Conservation (phyloP, 2,888 invertebrate species). For the Dinocampus coccinellae region DNA sequence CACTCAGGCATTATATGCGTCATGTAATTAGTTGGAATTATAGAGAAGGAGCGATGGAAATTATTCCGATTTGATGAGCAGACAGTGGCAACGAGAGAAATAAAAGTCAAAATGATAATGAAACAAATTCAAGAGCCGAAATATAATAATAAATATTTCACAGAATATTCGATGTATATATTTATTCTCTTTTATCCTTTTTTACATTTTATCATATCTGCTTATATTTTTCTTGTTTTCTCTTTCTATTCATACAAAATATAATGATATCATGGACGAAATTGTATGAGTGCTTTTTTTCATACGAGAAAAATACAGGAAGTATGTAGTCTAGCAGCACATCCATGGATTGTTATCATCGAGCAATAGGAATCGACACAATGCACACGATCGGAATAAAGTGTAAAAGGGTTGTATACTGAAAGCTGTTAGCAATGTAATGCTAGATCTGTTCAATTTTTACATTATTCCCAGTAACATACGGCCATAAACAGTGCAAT, state of each 20-base stretch:
- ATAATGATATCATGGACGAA: background rate
- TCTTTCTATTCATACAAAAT: background rate
- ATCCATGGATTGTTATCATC: constrained; percentile 30
- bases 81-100: background rate
- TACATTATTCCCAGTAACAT: constrained; percentile 43
- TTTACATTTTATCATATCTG: too few species aligned
- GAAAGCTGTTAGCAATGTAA: constrained; percentile 8
- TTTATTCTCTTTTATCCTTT: background rate
- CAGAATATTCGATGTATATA: background rate
- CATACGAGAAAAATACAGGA: constrained; percentile 22
- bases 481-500: constrained; percentile 45
- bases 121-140: background rate
- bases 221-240: background rate
- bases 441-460: constrained; percentile 36
- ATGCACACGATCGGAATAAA: constrained; percentile 30
- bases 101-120: background rate
- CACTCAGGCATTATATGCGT: constrained; percentile 47
- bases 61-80: constrained; percentile 16
- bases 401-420: constrained; percentile 4
- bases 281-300: constrained; percentile 6
- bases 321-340: constrained; percentile 17
- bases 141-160: background rate
- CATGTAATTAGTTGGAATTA: constrained; percentile 57
- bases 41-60: constrained; percentile 45
- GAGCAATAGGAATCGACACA: constrained; percentile 32